Evolutionary conservation across 2,888 invertebrate genomes (phyloP).

Genomic region (Carpatolechia fugitivella): DNA sequence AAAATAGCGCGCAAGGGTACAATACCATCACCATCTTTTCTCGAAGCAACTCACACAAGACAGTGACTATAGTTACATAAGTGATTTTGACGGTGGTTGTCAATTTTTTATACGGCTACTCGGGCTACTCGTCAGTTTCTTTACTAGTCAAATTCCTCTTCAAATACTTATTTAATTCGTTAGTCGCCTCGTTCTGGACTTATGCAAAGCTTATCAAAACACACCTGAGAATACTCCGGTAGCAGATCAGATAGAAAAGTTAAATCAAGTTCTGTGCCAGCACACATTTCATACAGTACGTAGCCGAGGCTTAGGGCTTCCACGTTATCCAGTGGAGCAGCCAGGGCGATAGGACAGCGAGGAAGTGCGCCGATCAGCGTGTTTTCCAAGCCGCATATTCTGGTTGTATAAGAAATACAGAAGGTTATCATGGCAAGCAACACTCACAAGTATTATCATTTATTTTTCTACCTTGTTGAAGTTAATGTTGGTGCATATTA

Average conservation of each 20-base stretch:
- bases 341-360: constrained; percentile 55
- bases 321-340: constrained; percentile 57
- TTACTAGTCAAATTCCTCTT: no score
- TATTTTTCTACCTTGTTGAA: no score
- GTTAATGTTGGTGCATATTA: neutral
- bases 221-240: constrained; percentile 84
- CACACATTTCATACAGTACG: constrained; percentile 94
- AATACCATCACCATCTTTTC: no score
- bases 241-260: constrained; percentile 86
- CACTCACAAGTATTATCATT: neutral
- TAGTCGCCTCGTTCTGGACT: no score
- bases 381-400: constrained; percentile 92
- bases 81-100: no score
- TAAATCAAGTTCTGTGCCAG: constrained; percentile 88
- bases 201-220: neutral
- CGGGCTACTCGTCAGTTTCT: no score
- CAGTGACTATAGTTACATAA: no score
- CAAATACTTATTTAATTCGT: no score
- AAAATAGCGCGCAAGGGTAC: no score
- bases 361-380: constrained; percentile 87
- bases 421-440: no score
- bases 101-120: no score
- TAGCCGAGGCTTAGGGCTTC: constrained; percentile 86
- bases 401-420: constrained; percentile 39
- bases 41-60: no score